Percentiles rank a stretch among this genome's conserved stretches.
These are phyloP conservation scores for Altica lythri DNA, from an alignment of 2,888 invertebrate genomes.

Conservation along the genomic window DNA sequence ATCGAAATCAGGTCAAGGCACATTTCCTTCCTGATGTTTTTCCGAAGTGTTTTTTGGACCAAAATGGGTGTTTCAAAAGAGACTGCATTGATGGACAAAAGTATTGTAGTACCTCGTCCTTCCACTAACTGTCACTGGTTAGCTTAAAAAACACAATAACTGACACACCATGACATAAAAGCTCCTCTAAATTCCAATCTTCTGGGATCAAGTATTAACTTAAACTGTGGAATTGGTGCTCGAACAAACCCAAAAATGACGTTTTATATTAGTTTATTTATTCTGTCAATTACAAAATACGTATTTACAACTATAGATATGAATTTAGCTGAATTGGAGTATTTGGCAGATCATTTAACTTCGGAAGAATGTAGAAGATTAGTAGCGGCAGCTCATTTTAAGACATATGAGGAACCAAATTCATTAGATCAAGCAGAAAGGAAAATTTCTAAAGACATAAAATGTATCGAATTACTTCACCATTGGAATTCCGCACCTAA, in stretches of 20 bases:
- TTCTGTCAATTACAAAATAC: neutral
- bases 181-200: no score
- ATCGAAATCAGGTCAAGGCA: no score
- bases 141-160: no score
- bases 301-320: slow-evolving; percentile 50
- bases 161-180: no score
- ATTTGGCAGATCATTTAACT: slow-evolving; percentile 64
- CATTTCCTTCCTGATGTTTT: no score
- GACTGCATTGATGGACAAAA: no score
- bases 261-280: neutral
- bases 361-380: slow-evolving; percentile 63
- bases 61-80: no score
- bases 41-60: no score
- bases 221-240: no score
- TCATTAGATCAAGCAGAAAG: slow-evolving; percentile 57
- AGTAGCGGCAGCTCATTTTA: slow-evolving; percentile 64
- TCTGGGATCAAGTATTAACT: no score
- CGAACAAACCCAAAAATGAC: slow-evolving; percentile 14
- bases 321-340: slow-evolving; percentile 56
- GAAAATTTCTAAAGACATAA: slow-evolving; percentile 58
- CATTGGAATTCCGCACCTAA: slow-evolving; percentile 62
- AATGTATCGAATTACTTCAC: slow-evolving; percentile 63
- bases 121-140: no score
- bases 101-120: no score
- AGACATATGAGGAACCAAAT: slow-evolving; percentile 56